phyloP scores from a whole-genome alignment of 1,140 invertebrate species.

The Cyphomyrmex costatus region DNA sequence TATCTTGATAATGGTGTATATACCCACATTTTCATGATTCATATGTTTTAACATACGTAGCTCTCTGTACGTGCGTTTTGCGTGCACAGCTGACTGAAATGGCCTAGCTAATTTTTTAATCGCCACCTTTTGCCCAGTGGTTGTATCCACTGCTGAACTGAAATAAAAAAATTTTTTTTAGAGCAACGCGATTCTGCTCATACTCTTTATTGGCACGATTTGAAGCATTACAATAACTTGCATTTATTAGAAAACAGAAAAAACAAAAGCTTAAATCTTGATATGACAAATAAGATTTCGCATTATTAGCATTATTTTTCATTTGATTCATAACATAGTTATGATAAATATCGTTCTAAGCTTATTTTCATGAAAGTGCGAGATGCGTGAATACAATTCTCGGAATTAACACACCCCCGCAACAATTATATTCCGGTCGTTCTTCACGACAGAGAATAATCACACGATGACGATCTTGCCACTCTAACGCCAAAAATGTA shows the following conservation, averaged over 20 bases:
- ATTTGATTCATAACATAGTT: too few species aligned
- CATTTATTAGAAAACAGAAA: neutral
- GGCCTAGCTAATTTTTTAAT: conserved; percentile 99
- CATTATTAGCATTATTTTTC: neutral
- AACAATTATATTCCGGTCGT: neutral
- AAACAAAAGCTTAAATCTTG: neutral
- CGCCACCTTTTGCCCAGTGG: conserved; percentile 94
- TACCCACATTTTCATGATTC: conserved; percentile 99
- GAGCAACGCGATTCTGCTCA: neutral
- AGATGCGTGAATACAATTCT: neutral
- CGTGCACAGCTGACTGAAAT: conserved; percentile 99
- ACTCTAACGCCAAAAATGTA: conserved; percentile 41
- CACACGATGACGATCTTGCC: neutral
- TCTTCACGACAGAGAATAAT: neutral
- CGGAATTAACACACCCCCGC: neutral
- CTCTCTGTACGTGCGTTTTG: conserved; percentile 99
- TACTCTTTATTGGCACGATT: conserved; percentile 6
- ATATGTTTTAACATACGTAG: conserved; percentile 98
- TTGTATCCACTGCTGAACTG: conserved; percentile 93
- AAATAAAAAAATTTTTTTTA: conserved; percentile 78
- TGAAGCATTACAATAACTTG: neutral
- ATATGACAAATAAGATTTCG: neutral
- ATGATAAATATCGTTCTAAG: conserved; percentile 53
- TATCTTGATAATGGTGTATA: neutral
- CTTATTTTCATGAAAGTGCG: conserved; percentile 3